Evolutionary conservation across 2,888 invertebrate species (phyloP), one percentile per base, ranked within the genome.

Genomic region (Lamproptera curius): DNA sequence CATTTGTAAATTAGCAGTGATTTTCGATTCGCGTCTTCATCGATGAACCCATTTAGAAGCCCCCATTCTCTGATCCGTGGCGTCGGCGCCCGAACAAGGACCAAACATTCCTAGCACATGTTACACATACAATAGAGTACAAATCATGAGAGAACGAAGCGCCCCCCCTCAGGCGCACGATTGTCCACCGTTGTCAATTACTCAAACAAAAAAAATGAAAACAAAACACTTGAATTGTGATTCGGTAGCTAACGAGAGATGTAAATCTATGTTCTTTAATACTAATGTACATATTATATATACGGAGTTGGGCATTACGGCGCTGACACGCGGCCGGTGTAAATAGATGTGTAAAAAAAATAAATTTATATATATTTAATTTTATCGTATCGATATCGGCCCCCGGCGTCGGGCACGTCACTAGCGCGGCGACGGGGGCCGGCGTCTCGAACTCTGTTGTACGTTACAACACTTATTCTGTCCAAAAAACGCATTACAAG

Each of bases 181-280:
- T 79, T 82, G 87, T 86, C 86, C 86, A 84, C 84, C 83, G 81
- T 86, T 81, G 87, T 87, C 87, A 87, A 87, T 87, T 87, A 87
- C 81, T 84, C 81, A 6, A n/a, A n/a, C n/a, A n/a, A n/a, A n/a
- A n/a, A n/a, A n/a, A n/a, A n/a, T n/a, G n/a, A n/a, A n/a, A n/a
- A n/a, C n/a, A n/a, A 78, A 79, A 81, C 81, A 85, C 81, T 81
- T 83, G 80, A 85, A 86, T 84, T 87, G 87, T 87, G 87, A 87
- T 87, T 86, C 81, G 85, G 85, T 87, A 87, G 86, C 84, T 87
- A 86, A 84, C 79, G 86, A 85, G 85, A 86, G 85, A 87, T 78
- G n/a, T n/a, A 85, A 80, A 73, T 73, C 76, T 83, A 85, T 83
- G 83, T 77, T 85, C 83, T 84, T 84, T 80, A 81, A 81, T 79